Percentiles rank a stretch among this genome's conserved stretches.
Evolutionary conservation across 1,140 invertebrate genomes (phyloP).

Genomic region (Camponotus pennsylvanicus): DNA sequence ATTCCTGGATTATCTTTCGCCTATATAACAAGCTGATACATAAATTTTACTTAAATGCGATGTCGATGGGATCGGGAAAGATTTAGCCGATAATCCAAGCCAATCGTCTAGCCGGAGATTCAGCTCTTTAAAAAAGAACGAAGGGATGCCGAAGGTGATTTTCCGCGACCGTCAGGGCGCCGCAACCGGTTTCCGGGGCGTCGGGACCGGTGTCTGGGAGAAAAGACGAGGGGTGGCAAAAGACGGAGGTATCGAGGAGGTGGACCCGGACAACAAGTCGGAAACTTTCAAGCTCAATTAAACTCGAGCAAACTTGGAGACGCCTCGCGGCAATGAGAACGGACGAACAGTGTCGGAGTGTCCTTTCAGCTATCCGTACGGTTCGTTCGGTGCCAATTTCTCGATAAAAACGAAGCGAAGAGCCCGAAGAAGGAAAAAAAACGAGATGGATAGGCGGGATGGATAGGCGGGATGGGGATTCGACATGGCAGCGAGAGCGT

Average conservation of each 20-base stretch:
- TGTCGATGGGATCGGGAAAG: neutral
- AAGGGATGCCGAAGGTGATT: neutral
- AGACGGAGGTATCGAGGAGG: constrained; percentile 34
- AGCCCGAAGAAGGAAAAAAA: neutral
- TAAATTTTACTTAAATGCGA: too few species aligned
- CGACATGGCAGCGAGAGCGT: constrained; percentile 22
- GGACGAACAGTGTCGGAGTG: constrained; percentile 40
- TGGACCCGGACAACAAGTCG: constrained; percentile 75
- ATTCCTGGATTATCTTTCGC: neutral
- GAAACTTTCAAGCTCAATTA: constrained; percentile 80
- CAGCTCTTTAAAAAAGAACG: too few species aligned
- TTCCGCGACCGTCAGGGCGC: neutral
- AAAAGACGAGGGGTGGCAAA: constrained; percentile 11
- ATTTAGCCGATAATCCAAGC: neutral
- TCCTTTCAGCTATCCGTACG: constrained; percentile 49
- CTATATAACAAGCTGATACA: too few species aligned
- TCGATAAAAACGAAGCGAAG: constrained; percentile 63
- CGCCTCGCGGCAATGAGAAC: constrained; percentile 68
- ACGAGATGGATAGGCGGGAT: neutral
- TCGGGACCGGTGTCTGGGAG: neutral
- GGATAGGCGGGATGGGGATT: neutral
- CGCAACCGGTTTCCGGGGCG: constrained; percentile 2
- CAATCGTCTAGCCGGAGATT: too few species aligned
- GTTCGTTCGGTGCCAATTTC: constrained; percentile 66
- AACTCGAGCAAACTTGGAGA: constrained; percentile 77